Evolutionary conservation across 1,140 invertebrate genomes (phyloP).

Genomic region (Drosophila pandora): DNA sequence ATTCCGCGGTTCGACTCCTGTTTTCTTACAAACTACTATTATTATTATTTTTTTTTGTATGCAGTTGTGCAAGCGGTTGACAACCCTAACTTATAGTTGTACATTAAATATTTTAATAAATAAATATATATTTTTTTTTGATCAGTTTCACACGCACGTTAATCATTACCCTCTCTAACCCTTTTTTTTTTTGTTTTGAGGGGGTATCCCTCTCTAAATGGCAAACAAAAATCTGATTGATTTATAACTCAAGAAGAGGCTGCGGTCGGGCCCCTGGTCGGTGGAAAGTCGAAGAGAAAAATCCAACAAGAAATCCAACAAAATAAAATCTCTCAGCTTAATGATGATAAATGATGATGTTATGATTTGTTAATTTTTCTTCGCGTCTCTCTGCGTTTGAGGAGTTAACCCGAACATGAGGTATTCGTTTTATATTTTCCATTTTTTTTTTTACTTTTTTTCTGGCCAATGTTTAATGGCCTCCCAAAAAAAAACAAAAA

Average conservation of each 20-base stretch:
- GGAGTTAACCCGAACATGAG: conserved; percentile 52
- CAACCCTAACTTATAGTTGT: conserved; percentile 26
- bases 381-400: conserved; percentile 43
- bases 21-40: background rate
- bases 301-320: conserved; percentile 32
- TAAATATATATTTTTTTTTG: background rate
- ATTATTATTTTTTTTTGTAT: background rate
- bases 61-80: conserved; percentile 46
- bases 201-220: conserved; percentile 49
- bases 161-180: conserved; percentile 53
- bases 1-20: conserved; percentile 1
- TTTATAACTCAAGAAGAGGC: conserved; percentile 68
- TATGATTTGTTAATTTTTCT: conserved; percentile 81
- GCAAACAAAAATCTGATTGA: conserved; percentile 77
- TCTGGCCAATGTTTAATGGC: conserved; percentile 58
- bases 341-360: conserved; percentile 82
- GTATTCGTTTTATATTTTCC: conserved; percentile 16
- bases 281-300: conserved; percentile 20
- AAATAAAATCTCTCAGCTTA: conserved; percentile 58
- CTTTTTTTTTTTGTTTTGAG: conserved; percentile 11
- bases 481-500: conserved; percentile 6
- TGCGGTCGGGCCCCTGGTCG: conserved; percentile 22
- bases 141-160: conserved; percentile 69
- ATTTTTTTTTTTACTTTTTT: conserved; percentile 11
- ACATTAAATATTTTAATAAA: background rate